Conservation (phyloP, 2,797 vertebrate species). For the Glossophaga mutica region DNA sequence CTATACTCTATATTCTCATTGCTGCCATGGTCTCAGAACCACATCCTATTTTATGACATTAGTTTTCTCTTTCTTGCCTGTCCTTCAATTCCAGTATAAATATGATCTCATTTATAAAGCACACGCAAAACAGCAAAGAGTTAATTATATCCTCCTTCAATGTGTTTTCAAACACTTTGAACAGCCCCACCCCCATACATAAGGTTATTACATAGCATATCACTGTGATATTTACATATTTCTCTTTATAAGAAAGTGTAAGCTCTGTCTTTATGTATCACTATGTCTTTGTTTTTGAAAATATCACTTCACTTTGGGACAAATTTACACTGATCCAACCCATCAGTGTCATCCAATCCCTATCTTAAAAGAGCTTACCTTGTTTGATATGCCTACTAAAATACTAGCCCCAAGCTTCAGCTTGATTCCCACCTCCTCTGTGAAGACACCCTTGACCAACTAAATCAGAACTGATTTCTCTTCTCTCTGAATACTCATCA, state of each 20-base stretch:
- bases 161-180: not conserved
- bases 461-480: not conserved
- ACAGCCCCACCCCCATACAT: no score
- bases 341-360: not conserved
- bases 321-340: not conserved
- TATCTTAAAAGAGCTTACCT: not conserved
- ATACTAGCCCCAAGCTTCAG: not conserved
- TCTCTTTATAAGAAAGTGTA: not conserved
- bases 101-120: not conserved
- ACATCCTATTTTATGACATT: not conserved
- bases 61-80: not conserved
- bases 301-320: not conserved
- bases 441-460: not conserved
- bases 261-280: not conserved
- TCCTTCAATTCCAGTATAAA: not conserved
- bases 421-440: not conserved
- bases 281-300: not conserved
- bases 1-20: not conserved
- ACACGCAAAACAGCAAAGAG: not conserved
- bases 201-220: not conserved
- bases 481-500: not conserved
- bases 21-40: not conserved
- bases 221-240: not conserved
- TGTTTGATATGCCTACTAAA: not conserved
- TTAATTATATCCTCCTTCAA: not conserved